Evolutionary conservation across 1,140 invertebrate genomes (phyloP).

Genomic region (Catajapyx aquilonaris): DNA sequence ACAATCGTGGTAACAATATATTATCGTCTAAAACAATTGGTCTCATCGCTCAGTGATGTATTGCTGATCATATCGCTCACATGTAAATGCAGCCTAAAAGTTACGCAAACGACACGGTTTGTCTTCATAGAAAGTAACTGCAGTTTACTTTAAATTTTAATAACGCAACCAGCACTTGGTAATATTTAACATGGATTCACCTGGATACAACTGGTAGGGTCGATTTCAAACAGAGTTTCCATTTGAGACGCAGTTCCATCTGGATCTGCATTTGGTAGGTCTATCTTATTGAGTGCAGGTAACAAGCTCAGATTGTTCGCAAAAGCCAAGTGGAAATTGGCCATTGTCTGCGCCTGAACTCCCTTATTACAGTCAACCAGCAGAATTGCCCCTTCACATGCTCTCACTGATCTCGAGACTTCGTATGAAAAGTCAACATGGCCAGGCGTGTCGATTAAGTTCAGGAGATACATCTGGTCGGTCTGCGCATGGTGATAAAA

Average conservation of each 20-base stretch:
- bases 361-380: constrained; percentile 88
- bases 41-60: too few relatives aligned
- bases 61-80: too few relatives aligned
- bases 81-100: too few relatives aligned
- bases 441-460: constrained; percentile 94
- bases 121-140: too few relatives aligned
- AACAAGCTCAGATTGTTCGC: constrained; percentile 59
- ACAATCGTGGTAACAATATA: too few relatives aligned
- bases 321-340: constrained; percentile 87
- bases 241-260: constrained; percentile 58
- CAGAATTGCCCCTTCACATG: constrained; percentile 86
- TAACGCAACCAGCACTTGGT: too few relatives aligned
- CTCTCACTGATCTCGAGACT: constrained; percentile 67
- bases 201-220: too few relatives aligned
- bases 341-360: constrained; percentile 93
- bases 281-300: constrained; percentile 92
- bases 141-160: too few relatives aligned
- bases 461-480: constrained; percentile 58
- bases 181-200: too few relatives aligned
- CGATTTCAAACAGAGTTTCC: constrained; percentile 63
- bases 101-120: too few relatives aligned
- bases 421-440: constrained; percentile 98
- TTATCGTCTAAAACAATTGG: too few relatives aligned
- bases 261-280: constrained; percentile 75
- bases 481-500: constrained; percentile 50